Base-by-base conservation (phyloP, 1,140 invertebrate species). In the Physella acuta region DNA sequence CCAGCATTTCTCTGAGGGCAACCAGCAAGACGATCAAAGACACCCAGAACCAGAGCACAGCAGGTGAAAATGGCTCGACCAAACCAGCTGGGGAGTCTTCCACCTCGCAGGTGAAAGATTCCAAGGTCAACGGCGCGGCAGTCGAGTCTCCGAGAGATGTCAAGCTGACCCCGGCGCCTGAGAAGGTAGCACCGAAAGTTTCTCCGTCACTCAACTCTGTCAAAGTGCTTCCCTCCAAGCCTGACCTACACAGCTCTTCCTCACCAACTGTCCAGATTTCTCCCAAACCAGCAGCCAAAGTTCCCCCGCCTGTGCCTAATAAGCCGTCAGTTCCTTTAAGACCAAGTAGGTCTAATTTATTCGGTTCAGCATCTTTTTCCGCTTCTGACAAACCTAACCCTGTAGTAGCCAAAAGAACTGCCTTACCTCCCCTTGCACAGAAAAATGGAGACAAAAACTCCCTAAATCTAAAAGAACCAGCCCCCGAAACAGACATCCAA, bases 21-120 rank as follows among this genome's bases (percentile, higher is more conserved):
- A 37, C 58, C 3, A 60, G 31, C 34, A 60, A 60, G 34, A n/a
- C 34, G 14, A 11, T 60, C 16, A 60, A 60, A 24, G 58, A 60
- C n/a, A 36, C 58, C 24, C 58, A 60, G 58, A 60, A 60, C n/a
- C 58, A 60, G 31, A 60, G 3, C 11, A 36, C 58, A 36, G 58
- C 34, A 2, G n/a, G 58, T 8, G 34, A 28, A 3, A 56, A 30
- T 30, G 20, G 8, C 2, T 14, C 2, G 28, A 31, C 55, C 2
- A 31, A 26, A 8, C n/a, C 55, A 31, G 55, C 26, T 4, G 3
- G 2, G 11, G 14, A 31, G 30, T 14, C 5, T 56, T 8, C 11
- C 3, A 30, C 28, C 30, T 11, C 16, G 14, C 55, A 31, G 24
- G 4, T 4, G 4, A 56, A 31, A 20, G 30, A 26, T 31, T 26